Evolutionary conservation across 2,113 vertebrate genomes (phyloP).

Genomic region (Maccullochella peelii): DNA sequence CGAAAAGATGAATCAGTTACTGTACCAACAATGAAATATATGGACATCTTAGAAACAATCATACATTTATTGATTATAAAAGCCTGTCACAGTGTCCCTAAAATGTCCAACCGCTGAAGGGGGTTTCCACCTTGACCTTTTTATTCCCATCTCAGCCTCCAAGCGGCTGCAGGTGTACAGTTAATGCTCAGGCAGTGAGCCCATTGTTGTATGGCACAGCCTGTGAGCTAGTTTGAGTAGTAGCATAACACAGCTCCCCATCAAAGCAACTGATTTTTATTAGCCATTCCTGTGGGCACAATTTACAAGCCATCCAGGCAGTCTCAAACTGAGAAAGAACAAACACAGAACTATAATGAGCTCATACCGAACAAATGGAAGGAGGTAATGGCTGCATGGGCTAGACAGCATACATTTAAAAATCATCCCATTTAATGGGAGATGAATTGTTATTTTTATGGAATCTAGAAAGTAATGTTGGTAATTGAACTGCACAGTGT

Average conservation of each 20-base stretch:
- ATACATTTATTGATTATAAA: conserved; percentile 13
- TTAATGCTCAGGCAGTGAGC: conserved; percentile 30
- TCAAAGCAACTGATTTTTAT: conserved; percentile 61
- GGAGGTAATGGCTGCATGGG: conserved; percentile 47
- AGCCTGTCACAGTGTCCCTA: conserved; percentile 4
- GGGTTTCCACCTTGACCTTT: conserved; percentile 57
- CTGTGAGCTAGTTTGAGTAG: conserved; percentile 28
- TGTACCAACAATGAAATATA: conserved; percentile 11
- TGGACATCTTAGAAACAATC: conserved; percentile 6
- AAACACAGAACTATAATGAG: conserved; percentile 69
- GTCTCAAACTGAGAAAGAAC: too few relatives aligned
- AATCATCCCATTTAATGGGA: conserved; percentile 60
- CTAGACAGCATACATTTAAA: conserved; percentile 45
- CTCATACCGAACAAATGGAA: conserved; percentile 63
- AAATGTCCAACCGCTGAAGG: conserved; percentile 3
- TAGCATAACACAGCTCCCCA: conserved; percentile 18
- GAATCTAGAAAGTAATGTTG: conserved; percentile 63
- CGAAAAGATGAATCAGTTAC: conserved; percentile 3
- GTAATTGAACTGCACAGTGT: conserved; percentile 42
- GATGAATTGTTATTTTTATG: conserved; percentile 67
- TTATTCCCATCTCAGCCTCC: conserved; percentile 27
- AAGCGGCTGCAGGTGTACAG: conserved; percentile 22
- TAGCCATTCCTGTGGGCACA: conserved; percentile 58
- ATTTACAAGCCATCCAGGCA: conserved; percentile 57
- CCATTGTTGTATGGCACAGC: conserved; percentile 14